A percentile compares a stretch with the other conserved stretches of the same genome.
Evolutionary conservation across 2,113 vertebrate species (phyloP).

Genomic region (Mus spicilegus): DNA sequence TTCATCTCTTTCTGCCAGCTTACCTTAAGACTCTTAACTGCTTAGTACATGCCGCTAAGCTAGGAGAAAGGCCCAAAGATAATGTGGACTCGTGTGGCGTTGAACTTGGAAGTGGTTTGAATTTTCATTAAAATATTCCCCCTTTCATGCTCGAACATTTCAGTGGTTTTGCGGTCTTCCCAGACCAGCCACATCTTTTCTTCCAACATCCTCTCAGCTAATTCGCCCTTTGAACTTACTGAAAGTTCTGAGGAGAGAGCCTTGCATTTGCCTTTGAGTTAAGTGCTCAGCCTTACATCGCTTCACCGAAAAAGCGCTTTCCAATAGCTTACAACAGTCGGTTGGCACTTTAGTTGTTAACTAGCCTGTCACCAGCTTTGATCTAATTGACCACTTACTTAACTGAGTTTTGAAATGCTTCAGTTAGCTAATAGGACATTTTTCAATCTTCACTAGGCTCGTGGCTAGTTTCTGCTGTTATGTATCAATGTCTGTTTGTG

Average conservation of each 20-base stretch:
- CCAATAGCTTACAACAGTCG: not conserved
- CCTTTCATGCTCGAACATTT: not conserved
- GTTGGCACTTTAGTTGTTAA: not conserved
- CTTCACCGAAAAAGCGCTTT: not conserved
- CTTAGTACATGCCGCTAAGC: not conserved
- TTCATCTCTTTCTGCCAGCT: not conserved
- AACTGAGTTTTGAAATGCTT: constrained; percentile 28
- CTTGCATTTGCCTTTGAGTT: not conserved
- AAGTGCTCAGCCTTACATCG: not conserved
- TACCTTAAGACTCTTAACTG: not conserved
- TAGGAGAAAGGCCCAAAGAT: not conserved
- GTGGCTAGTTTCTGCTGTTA: not conserved
- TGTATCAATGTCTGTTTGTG: not conserved
- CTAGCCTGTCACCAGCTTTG: not conserved
- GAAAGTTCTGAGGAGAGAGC: not conserved
- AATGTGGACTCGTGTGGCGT: not conserved
- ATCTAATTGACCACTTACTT: not conserved
- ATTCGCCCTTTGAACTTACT: constrained; percentile 2
- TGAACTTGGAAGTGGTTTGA: not conserved
- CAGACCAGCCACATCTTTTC: not conserved
- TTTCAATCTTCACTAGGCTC: not conserved
- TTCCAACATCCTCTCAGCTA: not conserved
- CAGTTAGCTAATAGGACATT: not conserved
- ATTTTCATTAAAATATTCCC: not conserved
- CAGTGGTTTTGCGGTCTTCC: not conserved